A percentile compares a stretch with the other conserved stretches of the same genome.
Evolutionary conservation across 2,113 vertebrate species (phyloP).

Genomic region (Cariama cristata): DNA sequence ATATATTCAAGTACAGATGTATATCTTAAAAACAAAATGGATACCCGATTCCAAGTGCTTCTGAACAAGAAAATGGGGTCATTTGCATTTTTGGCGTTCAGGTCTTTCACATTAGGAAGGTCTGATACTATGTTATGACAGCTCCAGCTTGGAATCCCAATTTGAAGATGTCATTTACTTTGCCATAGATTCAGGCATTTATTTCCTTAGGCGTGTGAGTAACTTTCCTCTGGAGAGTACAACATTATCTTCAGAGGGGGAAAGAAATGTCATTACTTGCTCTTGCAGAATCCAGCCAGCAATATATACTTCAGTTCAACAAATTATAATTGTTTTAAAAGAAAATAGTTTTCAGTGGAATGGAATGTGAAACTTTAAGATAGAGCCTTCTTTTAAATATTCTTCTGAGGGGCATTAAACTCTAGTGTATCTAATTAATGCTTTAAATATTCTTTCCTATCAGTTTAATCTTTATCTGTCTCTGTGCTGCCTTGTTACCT

Average conservation of each 20-base stretch:
- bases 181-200: background rate
- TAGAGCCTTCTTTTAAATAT: background rate
- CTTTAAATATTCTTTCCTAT: slow-evolving; percentile 30
- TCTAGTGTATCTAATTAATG: slow-evolving; percentile 36
- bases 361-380: slow-evolving; percentile 10
- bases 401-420: slow-evolving; percentile 6
- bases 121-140: background rate
- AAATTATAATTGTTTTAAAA: background rate
- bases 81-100: background rate
- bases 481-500: slow-evolving; percentile 18
- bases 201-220: background rate
- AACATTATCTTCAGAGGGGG: background rate
- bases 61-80: background rate
- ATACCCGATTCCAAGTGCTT: background rate
- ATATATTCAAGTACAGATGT: background rate
- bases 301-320: background rate
- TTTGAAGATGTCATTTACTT: background rate
- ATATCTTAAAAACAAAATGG: background rate
- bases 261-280: background rate
- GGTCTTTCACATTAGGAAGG: background rate
- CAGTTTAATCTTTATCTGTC: slow-evolving; percentile 20
- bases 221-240: background rate
- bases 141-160: background rate
- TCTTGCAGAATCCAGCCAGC: background rate
- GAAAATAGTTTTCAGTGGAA: background rate